Evolutionary conservation across 1,140 invertebrate genomes (phyloP), one percentile per base, ranked within the genome.

Genomic region (Triops cancriformis): DNA sequence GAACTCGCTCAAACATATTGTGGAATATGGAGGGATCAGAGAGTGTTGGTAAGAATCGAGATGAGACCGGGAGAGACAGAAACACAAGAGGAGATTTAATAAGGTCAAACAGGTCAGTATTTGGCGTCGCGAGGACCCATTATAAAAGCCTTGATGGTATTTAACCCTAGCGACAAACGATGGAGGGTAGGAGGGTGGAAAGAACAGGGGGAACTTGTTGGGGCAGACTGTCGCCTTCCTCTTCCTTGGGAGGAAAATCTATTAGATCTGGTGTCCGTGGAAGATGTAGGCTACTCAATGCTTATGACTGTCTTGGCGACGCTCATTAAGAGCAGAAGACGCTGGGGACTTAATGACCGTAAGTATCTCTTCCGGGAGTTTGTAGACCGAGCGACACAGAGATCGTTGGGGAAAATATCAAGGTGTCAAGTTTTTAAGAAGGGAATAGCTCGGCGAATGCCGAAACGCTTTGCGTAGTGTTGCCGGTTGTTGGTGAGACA

Each of bases 251-350:
- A 64, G 18, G 9, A 23, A 64, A 9, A 23, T 64, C 18, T 64
- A 64, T 64, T 64, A 64, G 51, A 64, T 64, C 51, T 64, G 14
- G 14, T 64, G 51, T 64, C 31, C 51, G 14, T 64, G 51, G 51
- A 64, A 5, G 9, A 64, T 18, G 18, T 64, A 37, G 31, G 31
- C 31, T 37, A 0, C 51, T 64, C 10, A 10, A 18, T 64, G 51
- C 51, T 64, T 64, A 64, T 64, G 51, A 64, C 51, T 64, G 51
- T 64, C 51, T 64, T 64, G 51, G 51, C 51, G 51, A 64, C 51
- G 51, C 51, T 64, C 51, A 64, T 64, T 64, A 64, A 64, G 51
- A 64, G 10, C 2, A 23, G 18, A 64, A 18, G 51, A 64, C 51
- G 51, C 51, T 64, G 51, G 51, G 51, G 51, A n/a, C 51, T 64